phyloP scores from a whole-genome alignment of 2,888 invertebrate genomes.

The Bhutanitis thaidina region DNA sequence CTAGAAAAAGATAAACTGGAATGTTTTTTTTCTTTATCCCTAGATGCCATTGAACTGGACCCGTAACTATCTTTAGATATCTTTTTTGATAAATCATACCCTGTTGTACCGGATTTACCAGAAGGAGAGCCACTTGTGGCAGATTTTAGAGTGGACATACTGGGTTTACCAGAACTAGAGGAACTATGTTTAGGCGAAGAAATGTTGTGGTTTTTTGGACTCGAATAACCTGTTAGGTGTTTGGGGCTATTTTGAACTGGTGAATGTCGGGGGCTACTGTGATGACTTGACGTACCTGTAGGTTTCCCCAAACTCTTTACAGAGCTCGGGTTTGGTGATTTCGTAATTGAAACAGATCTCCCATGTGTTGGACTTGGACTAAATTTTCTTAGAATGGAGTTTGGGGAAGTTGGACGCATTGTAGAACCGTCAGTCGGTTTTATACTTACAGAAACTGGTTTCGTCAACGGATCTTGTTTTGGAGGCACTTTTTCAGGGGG shows the following conservation, averaged over 20 bases:
- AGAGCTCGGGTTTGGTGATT: slow-evolving; percentile 76
- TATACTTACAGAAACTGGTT: slow-evolving; percentile 86
- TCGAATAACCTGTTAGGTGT: slow-evolving; percentile 84
- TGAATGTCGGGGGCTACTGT: slow-evolving; percentile 87
- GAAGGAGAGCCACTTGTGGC: slow-evolving; percentile 85
- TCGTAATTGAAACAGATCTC: slow-evolving; percentile 82
- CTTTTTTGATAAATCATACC: slow-evolving; percentile 78
- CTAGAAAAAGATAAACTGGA: slow-evolving; percentile 70
- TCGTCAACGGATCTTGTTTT: slow-evolving; percentile 85
- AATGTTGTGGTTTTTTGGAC: slow-evolving; percentile 88
- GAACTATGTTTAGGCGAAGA: slow-evolving; percentile 89
- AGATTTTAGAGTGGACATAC: slow-evolving; percentile 92
- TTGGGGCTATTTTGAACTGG: slow-evolving; percentile 89
- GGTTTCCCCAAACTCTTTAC: slow-evolving; percentile 67
- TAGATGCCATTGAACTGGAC: slow-evolving; percentile 59
- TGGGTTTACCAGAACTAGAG: slow-evolving; percentile 90
- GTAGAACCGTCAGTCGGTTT: slow-evolving; percentile 84
- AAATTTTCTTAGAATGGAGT: slow-evolving; percentile 83
- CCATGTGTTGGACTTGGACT: slow-evolving; percentile 86
- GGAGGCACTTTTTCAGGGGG: slow-evolving; percentile 90
- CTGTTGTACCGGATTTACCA: slow-evolving; percentile 78
- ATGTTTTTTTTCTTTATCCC: slow-evolving; percentile 80
- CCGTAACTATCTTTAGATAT: slow-evolving; percentile 71
- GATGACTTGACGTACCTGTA: slow-evolving; percentile 74
- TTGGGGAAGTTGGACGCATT: slow-evolving; percentile 83